A percentile compares a stretch with the other conserved stretches of the same genome.
phyloP scores from a whole-genome alignment of 2,888 invertebrate species.

The Ischnura elegans region DNA sequence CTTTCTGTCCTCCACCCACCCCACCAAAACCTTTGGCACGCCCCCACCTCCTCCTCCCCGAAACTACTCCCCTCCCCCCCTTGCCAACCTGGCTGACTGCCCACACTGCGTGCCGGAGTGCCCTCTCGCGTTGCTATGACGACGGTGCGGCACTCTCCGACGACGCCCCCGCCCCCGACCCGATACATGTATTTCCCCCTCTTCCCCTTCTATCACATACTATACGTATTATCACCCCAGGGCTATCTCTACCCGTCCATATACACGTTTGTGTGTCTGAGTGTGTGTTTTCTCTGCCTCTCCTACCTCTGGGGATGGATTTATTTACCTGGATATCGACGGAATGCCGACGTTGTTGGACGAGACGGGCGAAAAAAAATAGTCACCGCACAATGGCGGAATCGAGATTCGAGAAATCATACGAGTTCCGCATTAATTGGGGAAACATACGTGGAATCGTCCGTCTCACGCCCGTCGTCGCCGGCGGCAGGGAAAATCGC shows the following conservation, averaged over 20 bases:
- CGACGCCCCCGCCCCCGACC: not conserved
- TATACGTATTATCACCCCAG: not conserved
- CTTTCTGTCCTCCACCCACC: not conserved
- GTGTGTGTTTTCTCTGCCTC: not conserved
- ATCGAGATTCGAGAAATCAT: slow-evolving; percentile 11
- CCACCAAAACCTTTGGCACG: not conserved
- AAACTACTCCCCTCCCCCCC: not conserved
- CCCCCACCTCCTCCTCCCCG: not conserved
- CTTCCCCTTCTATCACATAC: too few species aligned
- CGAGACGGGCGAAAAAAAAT: not conserved
- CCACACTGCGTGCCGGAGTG: slow-evolving; percentile 55
- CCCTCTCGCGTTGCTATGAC: slow-evolving; percentile 38
- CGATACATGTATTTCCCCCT: not conserved
- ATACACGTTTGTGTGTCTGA: too few species aligned
- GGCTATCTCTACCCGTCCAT: not conserved
- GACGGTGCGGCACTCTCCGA: slow-evolving; percentile 35
- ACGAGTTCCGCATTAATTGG: slow-evolving; percentile 21
- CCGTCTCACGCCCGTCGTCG: not conserved
- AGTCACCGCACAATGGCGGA: not conserved
- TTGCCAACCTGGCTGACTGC: slow-evolving; percentile 44
- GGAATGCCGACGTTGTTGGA: not conserved
- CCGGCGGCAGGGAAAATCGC: not conserved
- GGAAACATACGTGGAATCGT: not conserved
- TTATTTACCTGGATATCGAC: not conserved
- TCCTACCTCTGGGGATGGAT: not conserved